Evolutionary conservation across 2,113 vertebrate species (phyloP), one percentile per base, ranked within the genome.

Genomic region (Eleginops maclovinus): DNA sequence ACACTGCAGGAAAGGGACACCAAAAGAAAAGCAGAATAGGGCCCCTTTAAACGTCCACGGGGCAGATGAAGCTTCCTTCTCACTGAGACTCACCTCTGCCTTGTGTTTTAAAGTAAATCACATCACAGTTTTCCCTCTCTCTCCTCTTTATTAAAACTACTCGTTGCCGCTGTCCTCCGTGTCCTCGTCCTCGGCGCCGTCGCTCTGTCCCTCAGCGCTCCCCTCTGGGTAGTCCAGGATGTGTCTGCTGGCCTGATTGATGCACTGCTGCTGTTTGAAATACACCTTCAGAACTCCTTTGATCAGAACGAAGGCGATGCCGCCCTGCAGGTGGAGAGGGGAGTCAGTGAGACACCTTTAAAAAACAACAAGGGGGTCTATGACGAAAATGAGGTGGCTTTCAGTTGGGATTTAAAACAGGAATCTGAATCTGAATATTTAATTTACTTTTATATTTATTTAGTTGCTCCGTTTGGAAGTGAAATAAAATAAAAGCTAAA

Each of bases 211-310:
- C 1, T 70, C 78, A 22, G 11, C 22, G 1, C 46, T 69, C 1
- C 65, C 75, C 24, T 93, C 88, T 0, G 90, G 89, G 67, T 93
- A 95, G 91, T 95, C 92, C 2, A 95, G 91, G 84, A 95, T 94
- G 21, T 88, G 88, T 1, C 94, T 85, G 81, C 92, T 92, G 55
- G 93, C 88, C 63, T 95, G 95, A 40, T 92, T 89, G 68, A 93
- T 60, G 76, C 84, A 94, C 83, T 95, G 94, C 88, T 95, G 94
- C 81, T 95, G 94, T 58, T 93, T 94, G 83, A 95, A 95, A 53
- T 95, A 94, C 28, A 95, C 92, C 79, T 95, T 95, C 31, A 95
- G 12, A 0, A 87, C 87, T 3, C 95, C 95, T 19, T 95, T 95
- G 13, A 95, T 92, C 78, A 94, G 47, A 24, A 95, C 88, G 2